A percentile compares a stretch with the other conserved stretches of the same genome.
phyloP scores from a whole-genome alignment of 1,140 invertebrate species.

The Heliconius melpomene region DNA sequence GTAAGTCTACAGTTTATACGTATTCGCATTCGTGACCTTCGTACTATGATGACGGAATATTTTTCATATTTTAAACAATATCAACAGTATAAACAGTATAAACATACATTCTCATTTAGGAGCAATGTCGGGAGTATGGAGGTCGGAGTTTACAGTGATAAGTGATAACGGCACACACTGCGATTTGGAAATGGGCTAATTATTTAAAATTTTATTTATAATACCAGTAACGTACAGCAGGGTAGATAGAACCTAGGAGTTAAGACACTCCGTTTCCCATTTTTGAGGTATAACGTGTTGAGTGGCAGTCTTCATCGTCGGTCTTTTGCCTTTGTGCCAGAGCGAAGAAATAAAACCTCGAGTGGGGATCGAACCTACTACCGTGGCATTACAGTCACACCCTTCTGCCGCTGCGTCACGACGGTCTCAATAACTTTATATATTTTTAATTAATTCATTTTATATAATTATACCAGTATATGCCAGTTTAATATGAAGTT shows the following conservation, averaged over 20 bases:
- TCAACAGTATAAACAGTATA: background rate
- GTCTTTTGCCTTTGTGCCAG: background rate
- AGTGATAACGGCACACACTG: background rate
- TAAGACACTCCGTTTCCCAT: background rate
- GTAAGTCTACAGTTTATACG: too few relatives aligned
- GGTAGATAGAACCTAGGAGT: background rate
- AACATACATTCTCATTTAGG: background rate
- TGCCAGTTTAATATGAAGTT: background rate
- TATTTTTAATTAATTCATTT: too few relatives aligned
- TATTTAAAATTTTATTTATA: background rate
- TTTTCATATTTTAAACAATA: background rate
- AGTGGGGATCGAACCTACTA: background rate
- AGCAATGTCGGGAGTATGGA: background rate
- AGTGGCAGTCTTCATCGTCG: background rate
- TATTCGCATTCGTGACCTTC: background rate
- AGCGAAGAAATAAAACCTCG: background rate
- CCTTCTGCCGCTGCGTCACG: too few relatives aligned
- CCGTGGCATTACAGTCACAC: too few relatives aligned
- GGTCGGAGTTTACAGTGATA: background rate
- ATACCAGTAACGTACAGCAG: background rate
- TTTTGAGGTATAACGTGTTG: background rate
- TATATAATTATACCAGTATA: too few relatives aligned
- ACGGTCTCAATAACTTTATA: too few relatives aligned
- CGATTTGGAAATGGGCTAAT: conserved; percentile 7
- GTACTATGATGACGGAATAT: background rate